Conservation (phyloP, 2,113 vertebrate genomes). For the Pseudonaja textilis region DNA sequence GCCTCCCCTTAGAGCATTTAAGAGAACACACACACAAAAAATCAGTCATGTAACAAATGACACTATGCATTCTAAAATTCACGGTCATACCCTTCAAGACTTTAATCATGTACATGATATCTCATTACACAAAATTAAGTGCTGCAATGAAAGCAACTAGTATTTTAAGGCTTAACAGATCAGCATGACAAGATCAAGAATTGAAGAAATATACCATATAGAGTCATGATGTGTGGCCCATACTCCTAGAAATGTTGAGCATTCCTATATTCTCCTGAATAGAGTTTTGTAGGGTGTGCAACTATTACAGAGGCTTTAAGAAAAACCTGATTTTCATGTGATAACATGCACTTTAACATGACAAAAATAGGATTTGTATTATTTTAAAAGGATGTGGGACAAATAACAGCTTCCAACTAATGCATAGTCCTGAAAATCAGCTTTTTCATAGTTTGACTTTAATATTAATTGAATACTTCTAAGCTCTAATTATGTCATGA, state of each 20-base stretch:
- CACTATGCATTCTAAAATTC: background rate
- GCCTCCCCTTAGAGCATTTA: background rate
- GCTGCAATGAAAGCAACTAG: background rate
- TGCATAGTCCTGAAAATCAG: constrained; percentile 40
- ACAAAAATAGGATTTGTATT: background rate
- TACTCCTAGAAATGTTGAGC: background rate
- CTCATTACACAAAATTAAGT: background rate
- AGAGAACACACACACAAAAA: background rate
- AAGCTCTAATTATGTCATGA: background rate
- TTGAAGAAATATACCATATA: background rate
- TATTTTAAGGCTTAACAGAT: background rate
- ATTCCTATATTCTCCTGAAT: background rate
- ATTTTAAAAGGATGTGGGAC: background rate
- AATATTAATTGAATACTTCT: constrained; percentile 31
- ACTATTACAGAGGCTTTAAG: background rate
- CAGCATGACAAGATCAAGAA: background rate
- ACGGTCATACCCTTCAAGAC: background rate
- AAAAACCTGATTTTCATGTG: background rate
- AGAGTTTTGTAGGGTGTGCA: background rate
- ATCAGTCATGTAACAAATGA: background rate
- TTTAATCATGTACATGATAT: background rate
- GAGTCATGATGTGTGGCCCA: background rate
- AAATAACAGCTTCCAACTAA: background rate
- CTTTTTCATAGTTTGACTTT: constrained; percentile 49
- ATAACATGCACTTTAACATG: background rate